phyloP scores from a whole-genome alignment of 2,888 invertebrate genomes.

The Parelbella ahira region DNA sequence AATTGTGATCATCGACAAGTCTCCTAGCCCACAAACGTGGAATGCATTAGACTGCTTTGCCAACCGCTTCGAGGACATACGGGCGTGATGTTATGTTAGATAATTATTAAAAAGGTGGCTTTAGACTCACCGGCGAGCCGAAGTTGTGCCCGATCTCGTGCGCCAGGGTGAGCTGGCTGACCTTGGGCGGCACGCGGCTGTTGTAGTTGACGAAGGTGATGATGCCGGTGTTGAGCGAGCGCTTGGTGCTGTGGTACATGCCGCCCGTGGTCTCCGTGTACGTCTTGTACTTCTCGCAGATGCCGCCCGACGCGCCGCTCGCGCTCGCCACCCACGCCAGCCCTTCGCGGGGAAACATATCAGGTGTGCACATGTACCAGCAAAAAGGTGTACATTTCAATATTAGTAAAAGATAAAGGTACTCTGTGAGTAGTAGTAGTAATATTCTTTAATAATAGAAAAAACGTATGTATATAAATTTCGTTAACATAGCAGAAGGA shows the following conservation, averaged over 20 bases:
- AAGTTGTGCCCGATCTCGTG: slow-evolving; percentile 99
- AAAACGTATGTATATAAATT: too few relatives aligned
- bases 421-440: too few relatives aligned
- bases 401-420: too few relatives aligned
- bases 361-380: too few relatives aligned
- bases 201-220: slow-evolving; percentile 99
- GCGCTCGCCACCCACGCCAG: slow-evolving; percentile 99
- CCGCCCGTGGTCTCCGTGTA: slow-evolving; percentile 98
- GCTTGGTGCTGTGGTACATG: slow-evolving; percentile 95
- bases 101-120: too few relatives aligned
- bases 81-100: background rate
- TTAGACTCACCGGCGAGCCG: slow-evolving; percentile 92
- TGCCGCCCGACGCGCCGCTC: slow-evolving; percentile 98
- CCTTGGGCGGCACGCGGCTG: slow-evolving; percentile 97
- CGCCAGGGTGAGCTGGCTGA: slow-evolving; percentile 97
- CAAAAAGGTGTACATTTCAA: too few relatives aligned
- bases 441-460: too few relatives aligned
- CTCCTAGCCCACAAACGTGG: too few relatives aligned
- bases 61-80: too few relatives aligned
- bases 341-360: slow-evolving; percentile 82
- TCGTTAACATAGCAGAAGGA: too few relatives aligned
- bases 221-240: slow-evolving; percentile 98
- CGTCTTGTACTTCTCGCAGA: slow-evolving; percentile 98
- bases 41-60: too few relatives aligned
- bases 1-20: too few relatives aligned